Evolutionary conservation across 2,888 invertebrate species (phyloP).

Genomic region (Teleogryllus oceanicus): DNA sequence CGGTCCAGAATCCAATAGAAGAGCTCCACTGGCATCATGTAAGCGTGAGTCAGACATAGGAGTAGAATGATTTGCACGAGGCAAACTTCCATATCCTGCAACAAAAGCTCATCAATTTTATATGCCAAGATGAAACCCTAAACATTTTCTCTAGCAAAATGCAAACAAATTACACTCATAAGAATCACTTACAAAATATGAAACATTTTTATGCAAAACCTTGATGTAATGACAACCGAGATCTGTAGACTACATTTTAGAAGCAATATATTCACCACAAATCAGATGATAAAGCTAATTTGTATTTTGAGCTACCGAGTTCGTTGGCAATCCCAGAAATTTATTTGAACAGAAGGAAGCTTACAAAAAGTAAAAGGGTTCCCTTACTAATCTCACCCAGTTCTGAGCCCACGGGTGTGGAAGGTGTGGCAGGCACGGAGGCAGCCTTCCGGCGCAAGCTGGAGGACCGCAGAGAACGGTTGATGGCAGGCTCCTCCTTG

Average conservation of each 20-base stretch:
- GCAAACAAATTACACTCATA: no score
- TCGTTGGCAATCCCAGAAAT: no score
- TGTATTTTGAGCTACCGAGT: no score
- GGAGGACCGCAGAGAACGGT: constrained; percentile 45
- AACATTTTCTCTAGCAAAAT: no score
- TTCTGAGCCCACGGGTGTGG: constrained; percentile 73
- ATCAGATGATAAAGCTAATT: no score
- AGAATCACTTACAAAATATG: no score
- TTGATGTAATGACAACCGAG: no score
- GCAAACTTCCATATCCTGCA: constrained; percentile 78
- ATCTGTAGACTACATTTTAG: no score
- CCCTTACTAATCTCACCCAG: constrained; percentile 52
- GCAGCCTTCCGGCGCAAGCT: constrained; percentile 72
- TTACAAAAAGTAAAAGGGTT: constrained; percentile 4
- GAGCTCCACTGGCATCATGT: constrained; percentile 41
- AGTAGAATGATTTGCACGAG: constrained; percentile 78
- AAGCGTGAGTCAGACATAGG: constrained; percentile 46
- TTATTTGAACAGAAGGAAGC: no score
- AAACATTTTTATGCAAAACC: no score
- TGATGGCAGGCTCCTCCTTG: constrained; percentile 54
- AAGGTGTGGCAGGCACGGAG: constrained; percentile 83
- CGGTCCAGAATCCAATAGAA: constrained; percentile 57
- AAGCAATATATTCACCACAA: no score
- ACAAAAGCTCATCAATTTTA: constrained; percentile 25
- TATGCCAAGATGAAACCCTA: no score